These are phyloP conservation scores for Ctenodactylus gundi DNA, from an alignment of 2,113 vertebrate genomes.

Conservation along the genomic window DNA sequence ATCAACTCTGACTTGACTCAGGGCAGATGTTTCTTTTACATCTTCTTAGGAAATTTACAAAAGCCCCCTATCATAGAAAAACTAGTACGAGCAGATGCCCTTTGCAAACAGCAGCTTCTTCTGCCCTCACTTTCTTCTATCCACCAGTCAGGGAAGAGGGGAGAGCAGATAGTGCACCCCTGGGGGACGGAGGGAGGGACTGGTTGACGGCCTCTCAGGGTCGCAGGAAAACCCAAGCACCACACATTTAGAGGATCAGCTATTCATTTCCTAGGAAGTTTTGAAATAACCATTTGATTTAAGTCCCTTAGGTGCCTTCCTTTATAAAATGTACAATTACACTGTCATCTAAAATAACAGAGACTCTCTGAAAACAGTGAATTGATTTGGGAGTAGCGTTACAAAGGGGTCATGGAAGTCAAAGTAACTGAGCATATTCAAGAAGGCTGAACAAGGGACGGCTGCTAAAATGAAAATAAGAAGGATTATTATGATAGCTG, in stretches of 20 bases:
- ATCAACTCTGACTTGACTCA: background rate
- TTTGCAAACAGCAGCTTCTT: background rate
- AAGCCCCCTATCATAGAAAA: background rate
- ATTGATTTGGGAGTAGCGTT: background rate
- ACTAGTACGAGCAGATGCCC: background rate
- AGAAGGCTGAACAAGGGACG: background rate
- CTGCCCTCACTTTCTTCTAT: background rate
- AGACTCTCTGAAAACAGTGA: background rate
- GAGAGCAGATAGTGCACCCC: too few species aligned
- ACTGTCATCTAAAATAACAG: background rate
- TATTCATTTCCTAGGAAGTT: background rate
- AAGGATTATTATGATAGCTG: too few species aligned
- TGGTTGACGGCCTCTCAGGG: background rate
- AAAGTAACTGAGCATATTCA: background rate
- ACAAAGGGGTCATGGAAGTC: too few species aligned
- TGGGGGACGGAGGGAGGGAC: too few species aligned
- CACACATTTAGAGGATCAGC: too few species aligned
- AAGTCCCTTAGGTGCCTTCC: background rate
- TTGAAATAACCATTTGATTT: background rate
- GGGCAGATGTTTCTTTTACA: background rate
- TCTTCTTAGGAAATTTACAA: background rate
- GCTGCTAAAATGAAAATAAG: too few species aligned
- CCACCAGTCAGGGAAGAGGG: background rate
- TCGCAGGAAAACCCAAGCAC: background rate
- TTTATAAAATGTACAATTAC: background rate